Evolutionary conservation across 2,888 invertebrate species (phyloP).

Genomic region (Yponomeuta malinellus): DNA sequence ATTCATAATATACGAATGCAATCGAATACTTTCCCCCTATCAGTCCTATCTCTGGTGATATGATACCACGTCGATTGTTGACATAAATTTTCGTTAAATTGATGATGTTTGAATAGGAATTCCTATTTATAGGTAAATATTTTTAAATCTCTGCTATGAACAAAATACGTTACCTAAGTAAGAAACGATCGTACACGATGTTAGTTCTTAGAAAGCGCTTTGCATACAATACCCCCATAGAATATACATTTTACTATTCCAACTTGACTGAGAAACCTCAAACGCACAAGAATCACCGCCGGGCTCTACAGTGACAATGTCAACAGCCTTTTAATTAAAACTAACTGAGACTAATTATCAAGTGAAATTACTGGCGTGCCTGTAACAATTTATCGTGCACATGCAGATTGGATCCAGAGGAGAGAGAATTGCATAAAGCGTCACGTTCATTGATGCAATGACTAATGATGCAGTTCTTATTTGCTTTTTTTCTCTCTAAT

Average conservation of each 20-base stretch:
- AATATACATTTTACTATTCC: not conserved
- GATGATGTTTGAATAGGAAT: not conserved
- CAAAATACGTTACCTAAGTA: not conserved
- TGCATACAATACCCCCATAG: not conserved
- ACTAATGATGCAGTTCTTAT: constrained; percentile 30
- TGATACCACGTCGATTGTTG: not conserved
- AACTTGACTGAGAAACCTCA: not conserved
- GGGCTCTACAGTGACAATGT: not conserved
- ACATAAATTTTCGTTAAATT: not conserved
- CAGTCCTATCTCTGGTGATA: not conserved
- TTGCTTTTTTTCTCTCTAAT: constrained; percentile 31
- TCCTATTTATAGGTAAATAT: not conserved
- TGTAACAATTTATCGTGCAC: constrained; percentile 9
- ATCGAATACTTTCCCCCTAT: not conserved
- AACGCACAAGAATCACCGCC: not conserved
- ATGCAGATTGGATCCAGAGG: constrained; percentile 14
- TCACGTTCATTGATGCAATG: constrained; percentile 31
- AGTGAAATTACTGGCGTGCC: constrained; percentile 15
- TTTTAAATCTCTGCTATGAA: not conserved
- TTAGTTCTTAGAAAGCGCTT: not conserved
- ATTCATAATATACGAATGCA: not conserved
- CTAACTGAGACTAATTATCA: constrained; percentile 7
- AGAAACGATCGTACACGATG: not conserved
- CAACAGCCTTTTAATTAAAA: constrained; percentile 9
- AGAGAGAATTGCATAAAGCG: constrained; percentile 34